Conservation (phyloP, 2,888 invertebrate genomes). For the Apamea crenata region DNA sequence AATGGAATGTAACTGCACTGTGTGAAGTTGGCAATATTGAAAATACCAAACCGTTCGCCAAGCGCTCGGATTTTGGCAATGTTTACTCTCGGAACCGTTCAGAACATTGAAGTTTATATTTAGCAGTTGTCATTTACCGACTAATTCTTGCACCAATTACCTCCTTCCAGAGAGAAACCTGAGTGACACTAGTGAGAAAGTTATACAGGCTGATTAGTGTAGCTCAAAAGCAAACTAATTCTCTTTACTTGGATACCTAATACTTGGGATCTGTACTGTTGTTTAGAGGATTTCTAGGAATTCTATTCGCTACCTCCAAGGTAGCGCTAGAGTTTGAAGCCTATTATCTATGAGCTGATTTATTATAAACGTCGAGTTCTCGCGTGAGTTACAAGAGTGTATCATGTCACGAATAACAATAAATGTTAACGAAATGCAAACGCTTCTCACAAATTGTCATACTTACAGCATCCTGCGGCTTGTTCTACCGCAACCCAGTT, state of each 20-base stretch:
- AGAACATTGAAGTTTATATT: neutral
- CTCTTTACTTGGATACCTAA: neutral
- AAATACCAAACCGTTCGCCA: constrained; percentile 21
- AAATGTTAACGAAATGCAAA: constrained; percentile 33
- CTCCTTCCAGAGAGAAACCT: neutral
- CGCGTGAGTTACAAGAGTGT: neutral
- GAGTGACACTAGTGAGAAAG: neutral
- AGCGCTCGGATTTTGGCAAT: constrained; percentile 14
- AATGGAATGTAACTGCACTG: neutral
- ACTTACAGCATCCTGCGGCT: constrained; percentile 27
- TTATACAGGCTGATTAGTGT: neutral
- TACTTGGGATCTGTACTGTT: neutral
- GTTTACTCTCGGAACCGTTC: neutral
- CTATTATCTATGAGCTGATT: neutral
- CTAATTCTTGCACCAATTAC: neutral
- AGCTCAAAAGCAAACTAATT: neutral
- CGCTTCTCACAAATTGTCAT: constrained; percentile 33
- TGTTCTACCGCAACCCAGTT: constrained; percentile 52
- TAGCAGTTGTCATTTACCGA: neutral
- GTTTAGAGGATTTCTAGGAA: neutral
- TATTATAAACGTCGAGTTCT: neutral
- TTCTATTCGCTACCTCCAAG: neutral
- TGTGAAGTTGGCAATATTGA: neutral
- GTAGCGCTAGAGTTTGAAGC: too few species aligned
- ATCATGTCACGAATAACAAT: neutral